Conservation (phyloP, 2,797 vertebrate genomes). For the Enteromius anoplus region DNA sequence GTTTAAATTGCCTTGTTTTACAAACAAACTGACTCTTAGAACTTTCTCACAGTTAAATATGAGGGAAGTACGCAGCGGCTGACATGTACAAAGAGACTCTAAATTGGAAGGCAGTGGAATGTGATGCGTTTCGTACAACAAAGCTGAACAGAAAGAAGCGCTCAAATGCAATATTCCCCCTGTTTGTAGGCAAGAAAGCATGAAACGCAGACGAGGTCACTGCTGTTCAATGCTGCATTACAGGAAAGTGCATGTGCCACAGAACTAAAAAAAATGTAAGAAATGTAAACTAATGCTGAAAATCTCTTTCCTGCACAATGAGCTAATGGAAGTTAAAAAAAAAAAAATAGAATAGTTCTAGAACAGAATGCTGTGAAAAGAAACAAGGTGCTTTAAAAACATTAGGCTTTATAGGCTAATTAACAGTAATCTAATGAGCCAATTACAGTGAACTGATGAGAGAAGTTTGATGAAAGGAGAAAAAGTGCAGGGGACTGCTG, state of each 20-base stretch:
- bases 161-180: slow-evolving; percentile 27
- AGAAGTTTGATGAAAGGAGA: slow-evolving; percentile 75
- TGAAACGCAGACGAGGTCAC: slow-evolving; percentile 50
- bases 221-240: not conserved
- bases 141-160: slow-evolving; percentile 47
- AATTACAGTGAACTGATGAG: slow-evolving; percentile 68
- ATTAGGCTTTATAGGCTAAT: slow-evolving; percentile 66
- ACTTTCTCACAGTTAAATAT: slow-evolving; percentile 58
- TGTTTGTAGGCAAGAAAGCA: slow-evolving; percentile 44
- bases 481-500: slow-evolving; percentile 60
- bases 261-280: slow-evolving; percentile 2
- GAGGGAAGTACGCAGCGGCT: slow-evolving; percentile 51
- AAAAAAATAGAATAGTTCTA: not conserved
- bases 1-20: slow-evolving; percentile 63
- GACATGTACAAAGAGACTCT: slow-evolving; percentile 48
- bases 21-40: slow-evolving; percentile 59
- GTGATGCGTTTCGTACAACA: slow-evolving; percentile 59
- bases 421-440: slow-evolving; percentile 79
- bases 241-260: not conserved
- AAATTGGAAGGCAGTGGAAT: slow-evolving; percentile 54
- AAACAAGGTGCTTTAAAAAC: slow-evolving; percentile 45
- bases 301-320: slow-evolving; percentile 13
- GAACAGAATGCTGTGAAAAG: slow-evolving; percentile 40
- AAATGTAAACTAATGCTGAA: slow-evolving; percentile 9
- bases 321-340: not conserved